phyloP scores from a whole-genome alignment of 2,113 vertebrate species.

The Nesoenas mayeri region DNA sequence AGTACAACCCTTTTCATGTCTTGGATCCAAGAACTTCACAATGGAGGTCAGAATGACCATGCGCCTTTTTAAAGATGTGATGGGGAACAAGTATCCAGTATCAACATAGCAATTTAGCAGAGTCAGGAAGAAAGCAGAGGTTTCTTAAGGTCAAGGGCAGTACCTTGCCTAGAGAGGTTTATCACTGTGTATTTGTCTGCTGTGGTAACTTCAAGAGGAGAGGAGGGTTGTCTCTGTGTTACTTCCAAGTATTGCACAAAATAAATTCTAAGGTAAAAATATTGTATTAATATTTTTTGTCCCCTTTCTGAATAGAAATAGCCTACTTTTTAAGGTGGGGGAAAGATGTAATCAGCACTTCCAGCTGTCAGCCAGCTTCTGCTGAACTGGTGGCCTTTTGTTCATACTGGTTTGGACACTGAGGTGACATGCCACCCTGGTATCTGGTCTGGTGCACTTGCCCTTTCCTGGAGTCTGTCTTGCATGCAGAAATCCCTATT shows the following conservation, averaged over 20 bases:
- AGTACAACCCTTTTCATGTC: not conserved
- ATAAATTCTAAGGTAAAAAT: not conserved
- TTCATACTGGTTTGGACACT: not conserved
- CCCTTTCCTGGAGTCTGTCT: not conserved
- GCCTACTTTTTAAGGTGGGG: not conserved
- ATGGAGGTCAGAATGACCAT: not conserved
- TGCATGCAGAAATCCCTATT: not conserved
- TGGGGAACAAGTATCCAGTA: not conserved
- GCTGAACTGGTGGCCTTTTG: not conserved
- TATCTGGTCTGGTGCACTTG: not conserved
- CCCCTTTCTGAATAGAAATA: not conserved
- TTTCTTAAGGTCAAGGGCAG: not conserved
- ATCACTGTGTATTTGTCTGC: not conserved
- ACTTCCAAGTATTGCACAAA: not conserved
- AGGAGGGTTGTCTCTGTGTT: not conserved
- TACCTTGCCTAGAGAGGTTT: not conserved
- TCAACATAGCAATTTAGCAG: not conserved
- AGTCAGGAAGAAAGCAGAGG: not conserved
- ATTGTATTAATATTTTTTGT: not conserved
- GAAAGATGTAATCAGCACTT: not conserved
- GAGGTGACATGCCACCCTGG: not conserved
- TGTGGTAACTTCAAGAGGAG: not conserved
- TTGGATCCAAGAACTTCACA: not conserved
- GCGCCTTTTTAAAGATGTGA: not conserved
- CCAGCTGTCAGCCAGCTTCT: not conserved